Conservation (phyloP, 2,113 vertebrate genomes). For the Tichodroma muraria region DNA sequence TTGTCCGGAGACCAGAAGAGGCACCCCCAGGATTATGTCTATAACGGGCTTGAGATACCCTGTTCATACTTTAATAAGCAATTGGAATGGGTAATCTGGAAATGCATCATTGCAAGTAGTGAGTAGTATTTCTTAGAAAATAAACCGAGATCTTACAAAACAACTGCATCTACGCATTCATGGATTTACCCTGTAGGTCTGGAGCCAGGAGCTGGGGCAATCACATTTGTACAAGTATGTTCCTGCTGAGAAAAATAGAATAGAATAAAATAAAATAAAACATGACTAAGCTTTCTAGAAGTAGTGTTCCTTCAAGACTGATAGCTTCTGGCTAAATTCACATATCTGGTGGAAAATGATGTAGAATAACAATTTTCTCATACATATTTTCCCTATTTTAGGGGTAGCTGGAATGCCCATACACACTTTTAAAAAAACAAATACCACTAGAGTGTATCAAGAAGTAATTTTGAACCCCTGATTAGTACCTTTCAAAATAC, state of each 20-base stretch:
- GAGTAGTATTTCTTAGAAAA: conserved; percentile 24
- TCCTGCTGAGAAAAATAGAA: neutral
- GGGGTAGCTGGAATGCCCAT: neutral
- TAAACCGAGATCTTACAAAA: conserved; percentile 11
- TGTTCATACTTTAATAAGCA: conserved; percentile 15
- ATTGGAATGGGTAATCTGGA: neutral
- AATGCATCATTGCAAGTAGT: neutral
- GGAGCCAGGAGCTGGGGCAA: neutral
- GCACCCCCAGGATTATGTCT: neutral
- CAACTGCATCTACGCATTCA: neutral
- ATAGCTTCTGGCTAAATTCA: neutral
- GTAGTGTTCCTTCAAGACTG: neutral
- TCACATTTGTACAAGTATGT: neutral
- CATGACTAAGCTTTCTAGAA: neutral
- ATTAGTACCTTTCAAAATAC: neutral
- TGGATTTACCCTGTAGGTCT: neutral
- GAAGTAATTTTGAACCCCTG: neutral
- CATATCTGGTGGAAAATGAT: neutral
- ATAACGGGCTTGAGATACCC: neutral
- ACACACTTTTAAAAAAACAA: neutral
- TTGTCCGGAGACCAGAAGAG: conserved; percentile 18
- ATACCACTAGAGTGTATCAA: neutral
- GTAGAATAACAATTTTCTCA: neutral
- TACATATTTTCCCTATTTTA: neutral
- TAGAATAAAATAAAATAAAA: neutral